Conservation (phyloP, 2,888 invertebrate species). For the Achlya flavicornis region DNA sequence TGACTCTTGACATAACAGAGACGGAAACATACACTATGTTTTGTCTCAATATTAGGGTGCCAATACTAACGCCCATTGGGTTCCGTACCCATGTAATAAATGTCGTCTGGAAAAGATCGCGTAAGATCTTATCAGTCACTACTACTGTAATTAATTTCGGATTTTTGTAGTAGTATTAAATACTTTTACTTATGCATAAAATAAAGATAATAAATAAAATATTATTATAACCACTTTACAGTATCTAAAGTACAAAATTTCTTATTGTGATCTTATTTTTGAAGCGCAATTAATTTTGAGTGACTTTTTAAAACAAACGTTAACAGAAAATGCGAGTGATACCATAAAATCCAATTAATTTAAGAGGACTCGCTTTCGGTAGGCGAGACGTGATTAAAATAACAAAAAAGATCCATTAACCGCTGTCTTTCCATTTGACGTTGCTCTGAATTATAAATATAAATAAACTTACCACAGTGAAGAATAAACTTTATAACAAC, state of each 20-base stretch:
- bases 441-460: not conserved
- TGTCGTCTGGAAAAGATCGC: too few relatives aligned
- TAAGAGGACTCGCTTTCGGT: constrained; percentile 42
- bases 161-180: too few relatives aligned
- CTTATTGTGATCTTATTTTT: not conserved
- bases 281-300: constrained; percentile 28
- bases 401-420: constrained; percentile 52
- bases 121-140: too few relatives aligned
- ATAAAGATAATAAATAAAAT: not conserved
- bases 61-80: too few relatives aligned
- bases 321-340: constrained; percentile 55
- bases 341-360: constrained; percentile 71
- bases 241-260: not conserved
- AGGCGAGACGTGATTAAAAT: constrained; percentile 56
- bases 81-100: too few relatives aligned
- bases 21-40: too few relatives aligned
- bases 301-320: constrained; percentile 48
- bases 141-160: too few relatives aligned
- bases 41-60: too few relatives aligned
- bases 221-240: not conserved
- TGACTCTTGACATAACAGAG: too few relatives aligned
- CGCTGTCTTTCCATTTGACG: constrained; percentile 30
- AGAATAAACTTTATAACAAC: not conserved
- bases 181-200: too few relatives aligned
- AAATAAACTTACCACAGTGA: not conserved